Percentiles rank a stretch among this genome's conserved stretches.
phyloP scores from a whole-genome alignment of 2,888 invertebrate species.

The Drosophila pseudotalamancana region DNA sequence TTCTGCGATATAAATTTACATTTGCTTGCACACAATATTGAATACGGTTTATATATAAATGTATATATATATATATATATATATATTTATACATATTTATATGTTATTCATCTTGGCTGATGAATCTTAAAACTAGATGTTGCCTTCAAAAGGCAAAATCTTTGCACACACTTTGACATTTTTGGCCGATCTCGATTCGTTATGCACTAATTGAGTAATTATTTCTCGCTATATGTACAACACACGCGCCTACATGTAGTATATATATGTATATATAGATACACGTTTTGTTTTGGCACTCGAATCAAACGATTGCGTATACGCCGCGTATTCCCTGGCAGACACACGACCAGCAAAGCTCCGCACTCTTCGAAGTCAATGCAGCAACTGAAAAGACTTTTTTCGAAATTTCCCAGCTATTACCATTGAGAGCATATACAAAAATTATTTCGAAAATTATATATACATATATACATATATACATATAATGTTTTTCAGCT shows the following conservation, averaged over 20 bases:
- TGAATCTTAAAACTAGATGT: conserved; percentile 22
- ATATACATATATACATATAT: background rate
- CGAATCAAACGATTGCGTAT: conserved; percentile 61
- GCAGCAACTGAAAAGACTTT: conserved; percentile 74
- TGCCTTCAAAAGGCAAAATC: conserved; percentile 49
- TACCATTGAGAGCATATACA: conserved; percentile 48
- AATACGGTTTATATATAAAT: conserved; percentile 2
- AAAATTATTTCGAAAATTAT: conserved; percentile 50
- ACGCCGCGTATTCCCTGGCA: conserved; percentile 66
- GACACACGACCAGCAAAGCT: conserved; percentile 42
- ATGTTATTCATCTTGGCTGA: conserved; percentile 57
- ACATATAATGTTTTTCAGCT: conserved; percentile 48
- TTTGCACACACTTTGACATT: conserved; percentile 71
- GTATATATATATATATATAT: conserved; percentile 7
- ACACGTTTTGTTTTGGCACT: conserved; percentile 48
- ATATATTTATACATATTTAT: conserved; percentile 4
- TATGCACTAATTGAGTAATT: conserved; percentile 64
- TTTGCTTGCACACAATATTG: conserved; percentile 45
- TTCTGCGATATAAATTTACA: conserved; percentile 30
- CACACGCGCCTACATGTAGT: conserved; percentile 47
- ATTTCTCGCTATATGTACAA: conserved; percentile 50
- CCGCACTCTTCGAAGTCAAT: conserved; percentile 75
- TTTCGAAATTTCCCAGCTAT: conserved; percentile 55
- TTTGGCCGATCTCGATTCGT: conserved; percentile 43
- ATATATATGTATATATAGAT: conserved; percentile 14